Percentiles rank a stretch among this genome's conserved stretches.
These are phyloP conservation scores for Zoanthus solanderi DNA, from an alignment of 92 coral and sea anemone genomes.

Conservation along the genomic window DNA sequence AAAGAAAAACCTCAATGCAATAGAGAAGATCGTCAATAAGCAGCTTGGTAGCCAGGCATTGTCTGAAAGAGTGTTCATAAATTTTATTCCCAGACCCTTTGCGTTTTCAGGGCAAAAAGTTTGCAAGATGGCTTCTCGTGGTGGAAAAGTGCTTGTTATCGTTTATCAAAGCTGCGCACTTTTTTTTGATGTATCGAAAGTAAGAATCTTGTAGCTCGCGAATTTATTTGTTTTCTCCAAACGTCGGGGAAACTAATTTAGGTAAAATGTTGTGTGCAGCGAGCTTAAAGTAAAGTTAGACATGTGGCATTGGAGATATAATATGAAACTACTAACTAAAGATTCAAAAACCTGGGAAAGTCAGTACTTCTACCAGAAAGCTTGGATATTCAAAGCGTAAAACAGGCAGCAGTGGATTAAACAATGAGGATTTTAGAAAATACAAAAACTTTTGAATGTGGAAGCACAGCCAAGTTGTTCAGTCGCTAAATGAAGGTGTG, in stretches of 20 bases:
- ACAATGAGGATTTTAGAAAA: background rate
- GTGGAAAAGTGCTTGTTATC: no score
- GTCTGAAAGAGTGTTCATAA: no score
- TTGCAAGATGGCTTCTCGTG: no score
- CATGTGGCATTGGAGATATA: background rate
- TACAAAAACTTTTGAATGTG: background rate
- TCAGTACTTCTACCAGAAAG: no score
- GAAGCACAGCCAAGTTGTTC: background rate
- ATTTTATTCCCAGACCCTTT: no score
- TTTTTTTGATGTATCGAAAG: background rate
- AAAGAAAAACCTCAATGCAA: no score
- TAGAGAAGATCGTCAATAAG: no score
- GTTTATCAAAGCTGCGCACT: background rate
- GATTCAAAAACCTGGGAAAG: background rate
- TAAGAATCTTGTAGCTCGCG: slow-evolving; percentile 1
- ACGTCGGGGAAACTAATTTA: background rate
- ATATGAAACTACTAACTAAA: background rate
- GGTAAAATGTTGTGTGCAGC: no score
- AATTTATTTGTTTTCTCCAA: background rate
- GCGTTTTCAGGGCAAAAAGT: no score
- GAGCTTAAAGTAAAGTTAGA: background rate
- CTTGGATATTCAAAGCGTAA: no score
- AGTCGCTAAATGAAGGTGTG: background rate
- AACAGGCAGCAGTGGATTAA: no score
- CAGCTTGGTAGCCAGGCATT: no score